A percentile compares a stretch with the other conserved stretches of the same genome.
These are phyloP conservation scores for Thymallus thymallus DNA, from an alignment of 2,113 vertebrate genomes.

Conservation along the genomic window DNA sequence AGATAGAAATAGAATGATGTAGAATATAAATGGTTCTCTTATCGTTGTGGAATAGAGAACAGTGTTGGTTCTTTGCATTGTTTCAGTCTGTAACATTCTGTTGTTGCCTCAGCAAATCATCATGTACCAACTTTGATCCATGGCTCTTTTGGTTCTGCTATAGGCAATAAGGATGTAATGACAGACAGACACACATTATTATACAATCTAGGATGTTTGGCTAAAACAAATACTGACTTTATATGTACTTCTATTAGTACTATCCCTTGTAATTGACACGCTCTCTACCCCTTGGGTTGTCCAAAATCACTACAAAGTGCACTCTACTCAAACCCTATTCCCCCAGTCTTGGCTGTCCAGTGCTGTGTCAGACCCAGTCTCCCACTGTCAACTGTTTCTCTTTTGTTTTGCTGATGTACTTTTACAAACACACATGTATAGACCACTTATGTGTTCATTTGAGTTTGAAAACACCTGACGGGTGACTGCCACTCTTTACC, in stretches of 20 bases:
- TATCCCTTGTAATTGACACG: no score
- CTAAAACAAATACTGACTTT: background rate
- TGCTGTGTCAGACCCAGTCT: slow-evolving; percentile 39
- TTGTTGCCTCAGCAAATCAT: no score
- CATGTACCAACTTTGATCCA: no score
- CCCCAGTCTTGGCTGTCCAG: background rate
- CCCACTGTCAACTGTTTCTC: slow-evolving; percentile 38
- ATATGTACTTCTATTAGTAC: background rate
- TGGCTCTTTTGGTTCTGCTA: no score
- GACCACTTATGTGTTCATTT: no score
- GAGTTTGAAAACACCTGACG: slow-evolving; percentile 27
- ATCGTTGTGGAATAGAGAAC: no score
- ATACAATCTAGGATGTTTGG: no score
- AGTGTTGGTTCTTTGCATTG: no score
- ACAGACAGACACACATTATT: no score
- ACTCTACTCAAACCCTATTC: background rate
- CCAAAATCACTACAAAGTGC: background rate
- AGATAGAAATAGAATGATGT: background rate
- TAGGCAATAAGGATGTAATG: no score
- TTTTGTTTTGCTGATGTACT: slow-evolving; percentile 35
- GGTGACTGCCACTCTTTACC: slow-evolving; percentile 7
- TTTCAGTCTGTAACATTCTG: no score
- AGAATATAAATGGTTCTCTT: background rate
- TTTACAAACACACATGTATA: slow-evolving; percentile 26
- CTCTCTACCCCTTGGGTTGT: no score